Percentiles rank a stretch among this genome's conserved stretches.
Evolutionary conservation across 2,888 invertebrate species (phyloP).

Genomic region (Melanostoma scalare): DNA sequence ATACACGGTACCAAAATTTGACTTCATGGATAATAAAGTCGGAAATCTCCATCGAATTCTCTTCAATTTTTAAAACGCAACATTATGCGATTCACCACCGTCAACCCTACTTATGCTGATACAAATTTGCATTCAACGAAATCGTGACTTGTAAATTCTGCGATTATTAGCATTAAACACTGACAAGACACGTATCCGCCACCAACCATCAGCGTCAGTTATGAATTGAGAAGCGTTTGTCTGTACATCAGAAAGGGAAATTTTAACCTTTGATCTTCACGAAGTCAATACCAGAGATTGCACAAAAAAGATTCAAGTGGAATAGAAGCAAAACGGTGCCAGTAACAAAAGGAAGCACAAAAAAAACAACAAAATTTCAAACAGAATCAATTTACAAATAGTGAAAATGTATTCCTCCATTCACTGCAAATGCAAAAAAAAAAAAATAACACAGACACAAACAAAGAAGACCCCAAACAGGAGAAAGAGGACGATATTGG

Average conservation of each 20-base stretch:
- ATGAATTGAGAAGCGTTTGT: slow-evolving; percentile 6
- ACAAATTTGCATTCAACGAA: slow-evolving; percentile 44
- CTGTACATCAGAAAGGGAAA: slow-evolving; percentile 39
- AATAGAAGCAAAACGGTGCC: background rate
- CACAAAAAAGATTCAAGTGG: background rate
- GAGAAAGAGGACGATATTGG: slow-evolving; percentile 31
- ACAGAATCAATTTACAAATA: slow-evolving; percentile 49
- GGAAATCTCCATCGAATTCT: background rate
- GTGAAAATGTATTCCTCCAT: slow-evolving; percentile 34
- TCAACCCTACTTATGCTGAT: background rate
- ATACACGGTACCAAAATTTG: too few relatives aligned
- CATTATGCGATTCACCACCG: too few relatives aligned
- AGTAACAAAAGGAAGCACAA: background rate
- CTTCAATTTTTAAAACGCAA: background rate
- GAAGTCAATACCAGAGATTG: slow-evolving; percentile 54
- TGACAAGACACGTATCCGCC: slow-evolving; percentile 61
- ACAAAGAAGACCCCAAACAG: background rate
- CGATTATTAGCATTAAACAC: slow-evolving; percentile 39
- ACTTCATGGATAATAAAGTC: too few relatives aligned
- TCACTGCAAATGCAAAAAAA: slow-evolving; percentile 26
- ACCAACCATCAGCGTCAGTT: slow-evolving; percentile 28
- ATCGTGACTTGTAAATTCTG: slow-evolving; percentile 61
- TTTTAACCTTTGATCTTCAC: slow-evolving; percentile 59
- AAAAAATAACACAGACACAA: background rate
- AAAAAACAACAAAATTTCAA: background rate